Conservation (phyloP, 2,797 vertebrate genomes). For the Fistularia tabacaria region DNA sequence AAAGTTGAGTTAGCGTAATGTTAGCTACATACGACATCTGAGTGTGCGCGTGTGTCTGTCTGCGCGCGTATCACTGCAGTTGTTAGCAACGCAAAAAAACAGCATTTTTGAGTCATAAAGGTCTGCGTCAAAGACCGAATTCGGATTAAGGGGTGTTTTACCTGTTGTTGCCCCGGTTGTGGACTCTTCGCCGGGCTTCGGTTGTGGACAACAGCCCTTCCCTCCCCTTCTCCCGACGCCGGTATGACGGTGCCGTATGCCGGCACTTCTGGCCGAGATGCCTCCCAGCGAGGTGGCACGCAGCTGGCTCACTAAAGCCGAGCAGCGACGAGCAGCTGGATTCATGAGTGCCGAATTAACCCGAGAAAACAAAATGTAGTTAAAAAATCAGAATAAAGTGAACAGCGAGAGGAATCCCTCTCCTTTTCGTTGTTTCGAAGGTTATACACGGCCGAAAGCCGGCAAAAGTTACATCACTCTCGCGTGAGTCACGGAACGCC, state of each 20-base stretch:
- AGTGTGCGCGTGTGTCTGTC: no score
- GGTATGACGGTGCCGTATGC: constrained; percentile 7
- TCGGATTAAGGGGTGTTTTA: not conserved
- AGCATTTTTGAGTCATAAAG: not conserved
- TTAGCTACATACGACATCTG: no score
- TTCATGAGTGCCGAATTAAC: constrained; percentile 32
- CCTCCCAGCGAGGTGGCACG: constrained; percentile 16
- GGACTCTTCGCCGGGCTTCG: not conserved
- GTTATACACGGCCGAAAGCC: constrained; percentile 3
- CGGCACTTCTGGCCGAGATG: not conserved
- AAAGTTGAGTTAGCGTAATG: no score
- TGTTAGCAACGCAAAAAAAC: no score
- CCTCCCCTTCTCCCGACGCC: not conserved
- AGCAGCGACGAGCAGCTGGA: constrained; percentile 45
- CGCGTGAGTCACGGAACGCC: constrained; percentile 16
- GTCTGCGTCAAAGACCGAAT: no score
- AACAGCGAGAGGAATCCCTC: no score
- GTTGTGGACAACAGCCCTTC: not conserved
- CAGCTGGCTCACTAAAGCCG: constrained; percentile 38
- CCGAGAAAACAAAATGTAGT: no score
- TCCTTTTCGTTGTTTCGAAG: no score
- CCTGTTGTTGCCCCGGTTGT: constrained; percentile 6
- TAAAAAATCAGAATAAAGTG: no score
- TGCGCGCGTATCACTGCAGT: no score
- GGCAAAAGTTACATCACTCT: constrained; percentile 40